Conservation (phyloP, 2,797 vertebrate species). For the Synaphobranchus kaupii region DNA sequence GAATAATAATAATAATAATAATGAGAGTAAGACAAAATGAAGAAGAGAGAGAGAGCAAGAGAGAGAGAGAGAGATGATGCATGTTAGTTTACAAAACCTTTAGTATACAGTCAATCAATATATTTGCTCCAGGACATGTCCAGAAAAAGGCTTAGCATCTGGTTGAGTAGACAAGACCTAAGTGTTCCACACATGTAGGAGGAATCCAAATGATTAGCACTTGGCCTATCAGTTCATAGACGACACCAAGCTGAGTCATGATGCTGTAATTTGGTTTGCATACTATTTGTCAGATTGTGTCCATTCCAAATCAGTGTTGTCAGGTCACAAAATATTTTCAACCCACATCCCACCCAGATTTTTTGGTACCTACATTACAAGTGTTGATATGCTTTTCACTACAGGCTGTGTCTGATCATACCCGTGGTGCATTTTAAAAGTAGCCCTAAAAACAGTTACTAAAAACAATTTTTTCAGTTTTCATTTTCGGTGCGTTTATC, state of each 20-base stretch:
- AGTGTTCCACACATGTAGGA: not conserved
- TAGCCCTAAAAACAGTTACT: no score
- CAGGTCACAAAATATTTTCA: no score
- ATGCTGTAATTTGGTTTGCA: not conserved
- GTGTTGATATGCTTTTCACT: no score
- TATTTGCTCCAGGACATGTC: not conserved
- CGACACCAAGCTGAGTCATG: not conserved
- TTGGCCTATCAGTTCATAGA: not conserved
- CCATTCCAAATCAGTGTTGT: not conserved
- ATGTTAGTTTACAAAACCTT: conserved; percentile 5
- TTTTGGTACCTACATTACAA: no score
- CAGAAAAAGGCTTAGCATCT: not conserved
- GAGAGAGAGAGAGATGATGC: conserved; percentile 9
- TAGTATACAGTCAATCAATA: not conserved
- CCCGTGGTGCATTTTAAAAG: no score
- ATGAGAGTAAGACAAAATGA: not conserved
- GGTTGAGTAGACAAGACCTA: not conserved
- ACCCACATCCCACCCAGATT: no score
- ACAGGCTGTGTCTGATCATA: no score
- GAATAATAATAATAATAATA: conserved; percentile 14
- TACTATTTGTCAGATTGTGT: not conserved
- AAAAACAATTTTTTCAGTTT: no score
- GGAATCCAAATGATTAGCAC: not conserved
- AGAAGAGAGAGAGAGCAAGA: not conserved
- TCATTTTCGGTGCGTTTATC: no score